Percentiles rank a stretch among this genome's conserved stretches.
Conservation (phyloP, 2,888 invertebrate genomes). For the Habrosyne pyritoides region DNA sequence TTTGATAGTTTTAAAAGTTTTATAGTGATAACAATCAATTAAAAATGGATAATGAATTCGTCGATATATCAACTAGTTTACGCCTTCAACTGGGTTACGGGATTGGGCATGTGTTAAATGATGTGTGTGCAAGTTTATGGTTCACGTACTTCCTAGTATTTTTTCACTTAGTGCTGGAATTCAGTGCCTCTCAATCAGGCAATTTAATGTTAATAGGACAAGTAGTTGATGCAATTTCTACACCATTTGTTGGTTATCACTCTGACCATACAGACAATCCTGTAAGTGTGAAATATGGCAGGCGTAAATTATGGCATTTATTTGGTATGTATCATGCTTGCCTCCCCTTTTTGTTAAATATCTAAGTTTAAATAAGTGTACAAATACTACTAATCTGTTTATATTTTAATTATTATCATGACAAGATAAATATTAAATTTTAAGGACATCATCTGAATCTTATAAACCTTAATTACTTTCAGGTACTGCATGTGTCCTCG, state of each 20-base stretch:
- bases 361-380: no score
- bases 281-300: constrained; percentile 88
- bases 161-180: constrained; percentile 85
- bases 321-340: constrained; percentile 85
- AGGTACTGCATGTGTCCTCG: constrained; percentile 90
- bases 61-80: constrained; percentile 72
- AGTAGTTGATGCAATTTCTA: constrained; percentile 92
- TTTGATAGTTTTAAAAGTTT: no score
- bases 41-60: constrained; percentile 75
- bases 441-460: constrained; percentile 5
- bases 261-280: constrained; percentile 89
- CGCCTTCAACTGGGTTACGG: constrained; percentile 84
- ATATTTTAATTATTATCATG: no score
- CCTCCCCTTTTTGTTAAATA: not conserved
- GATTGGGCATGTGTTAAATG: constrained; percentile 95
- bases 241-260: constrained; percentile 93
- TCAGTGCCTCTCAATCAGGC: constrained; percentile 83
- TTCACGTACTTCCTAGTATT: constrained; percentile 95
- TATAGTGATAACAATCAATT: not conserved
- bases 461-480: constrained; percentile 38
- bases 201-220: constrained; percentile 91
- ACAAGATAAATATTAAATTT: no score
- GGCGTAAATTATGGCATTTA: constrained; percentile 95
- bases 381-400: no score
- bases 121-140: constrained; percentile 97